These are phyloP conservation scores for Charadrius vociferus DNA, from an alignment of 2,113 vertebrate species.

Conservation along the genomic window DNA sequence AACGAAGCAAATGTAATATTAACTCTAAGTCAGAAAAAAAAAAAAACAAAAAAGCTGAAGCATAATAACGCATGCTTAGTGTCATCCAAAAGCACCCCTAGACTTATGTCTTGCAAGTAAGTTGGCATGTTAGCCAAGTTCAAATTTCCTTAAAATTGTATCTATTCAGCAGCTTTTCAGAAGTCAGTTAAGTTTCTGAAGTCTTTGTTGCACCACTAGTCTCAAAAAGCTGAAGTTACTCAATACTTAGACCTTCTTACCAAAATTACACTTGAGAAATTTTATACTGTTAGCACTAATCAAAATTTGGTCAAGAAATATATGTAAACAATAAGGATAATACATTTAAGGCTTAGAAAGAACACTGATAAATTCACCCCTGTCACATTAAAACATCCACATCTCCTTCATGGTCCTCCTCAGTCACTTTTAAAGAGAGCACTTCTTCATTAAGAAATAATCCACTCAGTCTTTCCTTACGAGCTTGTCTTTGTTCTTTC, in stretches of 20 bases:
- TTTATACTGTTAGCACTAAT: constrained; percentile 55
- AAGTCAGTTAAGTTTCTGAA: neutral
- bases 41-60: neutral
- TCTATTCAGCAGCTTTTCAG: constrained; percentile 16
- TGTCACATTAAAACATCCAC: constrained; percentile 97
- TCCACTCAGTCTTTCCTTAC: constrained; percentile 96
- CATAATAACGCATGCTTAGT: constrained; percentile 9
- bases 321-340: constrained; percentile 75
- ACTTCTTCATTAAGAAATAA: constrained; percentile 98
- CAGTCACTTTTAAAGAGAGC: constrained; percentile 91
- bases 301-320: constrained; percentile 75
- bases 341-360: constrained; percentile 83
- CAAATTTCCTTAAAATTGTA: neutral
- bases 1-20: neutral
- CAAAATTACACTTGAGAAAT: constrained; percentile 11
- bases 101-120: neutral
- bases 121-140: neutral
- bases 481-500: constrained; percentile 96
- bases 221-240: constrained; percentile 38
- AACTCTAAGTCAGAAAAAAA: neutral
- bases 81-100: neutral
- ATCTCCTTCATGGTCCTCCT: constrained; percentile 90
- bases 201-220: neutral
- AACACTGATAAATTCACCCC: constrained; percentile 84
- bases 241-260: constrained; percentile 10